Percentiles rank a stretch among this genome's conserved stretches.
phyloP scores from a whole-genome alignment of 2,113 vertebrate species.

The Crotophaga sulcirostris region DNA sequence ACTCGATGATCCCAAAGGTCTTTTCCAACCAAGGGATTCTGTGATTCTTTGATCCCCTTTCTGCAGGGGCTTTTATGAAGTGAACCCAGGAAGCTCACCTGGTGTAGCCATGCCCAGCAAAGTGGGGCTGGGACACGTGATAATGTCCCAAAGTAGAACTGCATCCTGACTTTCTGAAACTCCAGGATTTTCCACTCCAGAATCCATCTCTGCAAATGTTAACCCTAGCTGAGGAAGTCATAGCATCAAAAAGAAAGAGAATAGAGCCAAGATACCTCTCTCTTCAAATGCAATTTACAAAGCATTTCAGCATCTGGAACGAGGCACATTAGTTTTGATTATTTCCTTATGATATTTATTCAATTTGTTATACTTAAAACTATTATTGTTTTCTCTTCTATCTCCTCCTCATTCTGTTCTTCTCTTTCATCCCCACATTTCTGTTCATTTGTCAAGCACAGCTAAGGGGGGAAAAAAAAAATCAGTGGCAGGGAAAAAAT shows the following conservation, averaged over 20 bases:
- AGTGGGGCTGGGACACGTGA: fast-evolving
- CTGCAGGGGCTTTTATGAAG: neutral
- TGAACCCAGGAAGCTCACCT: too few species aligned
- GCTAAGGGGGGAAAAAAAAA: conserved; percentile 19
- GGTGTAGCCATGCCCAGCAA: fast-evolving
- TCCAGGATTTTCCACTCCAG: neutral
- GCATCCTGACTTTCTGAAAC: fast-evolving
- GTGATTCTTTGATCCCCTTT: neutral
- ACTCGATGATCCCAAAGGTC: too few species aligned
- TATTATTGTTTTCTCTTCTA: conserved; percentile 71
- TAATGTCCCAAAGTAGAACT: fast-evolving
- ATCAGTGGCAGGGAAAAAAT: neutral
- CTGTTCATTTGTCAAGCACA: conserved; percentile 62
- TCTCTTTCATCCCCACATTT: conserved; percentile 74
- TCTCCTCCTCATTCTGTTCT: conserved; percentile 58
- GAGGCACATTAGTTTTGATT: conserved; percentile 65
- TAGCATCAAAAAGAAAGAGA: neutral
- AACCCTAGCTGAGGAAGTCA: neutral
- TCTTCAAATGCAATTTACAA: neutral
- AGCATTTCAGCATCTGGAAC: conserved; percentile 65
- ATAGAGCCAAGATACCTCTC: neutral
- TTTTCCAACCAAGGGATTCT: too few species aligned
- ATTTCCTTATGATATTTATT: conserved; percentile 76
- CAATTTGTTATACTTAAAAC: conserved; percentile 57
- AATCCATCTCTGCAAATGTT: neutral